Base-by-base conservation (phyloP, 2,888 invertebrate species). In the Tachina grossa region DNA sequence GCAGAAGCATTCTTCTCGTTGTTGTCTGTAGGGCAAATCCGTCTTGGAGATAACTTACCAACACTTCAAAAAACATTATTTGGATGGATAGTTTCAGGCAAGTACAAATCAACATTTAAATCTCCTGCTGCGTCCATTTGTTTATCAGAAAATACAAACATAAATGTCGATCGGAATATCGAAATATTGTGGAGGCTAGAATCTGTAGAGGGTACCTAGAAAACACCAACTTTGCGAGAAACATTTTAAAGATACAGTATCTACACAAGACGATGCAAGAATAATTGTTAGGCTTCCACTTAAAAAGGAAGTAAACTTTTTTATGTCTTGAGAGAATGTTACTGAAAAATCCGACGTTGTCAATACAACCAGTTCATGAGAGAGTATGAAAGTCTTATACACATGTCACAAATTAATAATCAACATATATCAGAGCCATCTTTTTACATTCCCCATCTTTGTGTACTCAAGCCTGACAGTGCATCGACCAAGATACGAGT, bases 1-100 rank as follows among this genome's bases (percentile, higher is more conserved):
- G 79, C 79, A 0, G 85, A 85, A 63, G 43, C 71, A 1, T 85
- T 82, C 19, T 85, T 85, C 39, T 66, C 68, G 10, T 14, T 74
- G 9, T 22, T 77, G 2, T 77, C 68, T 6, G 71, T 57, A 2
- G 47, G 59, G 19, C 63, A 83, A 66, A 83, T 76, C 14, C 43
- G 45, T n/a, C 22, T 22, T 53, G 74, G 61, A 1, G 43, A 65
- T 3, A 66, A 66, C 10, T 51, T 85, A 14, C 85, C 86, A 13
- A 83, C 66, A 3, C 76, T 88, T 0, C 87, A 84, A 16, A n/a
- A 84, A 47, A 85, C 68, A 2, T 16, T 74, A 3, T 19, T 85
- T 9, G 81, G 77, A 14, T 81, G 81, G 81, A 22, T 72, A n/a
- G 81, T 85, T 14, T 81, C 74, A 1, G 85, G 77, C 9, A 75